Evolutionary conservation across 2,888 invertebrate species (phyloP), one percentile per base, ranked within the genome.

Genomic region (Chrysolina americana): DNA sequence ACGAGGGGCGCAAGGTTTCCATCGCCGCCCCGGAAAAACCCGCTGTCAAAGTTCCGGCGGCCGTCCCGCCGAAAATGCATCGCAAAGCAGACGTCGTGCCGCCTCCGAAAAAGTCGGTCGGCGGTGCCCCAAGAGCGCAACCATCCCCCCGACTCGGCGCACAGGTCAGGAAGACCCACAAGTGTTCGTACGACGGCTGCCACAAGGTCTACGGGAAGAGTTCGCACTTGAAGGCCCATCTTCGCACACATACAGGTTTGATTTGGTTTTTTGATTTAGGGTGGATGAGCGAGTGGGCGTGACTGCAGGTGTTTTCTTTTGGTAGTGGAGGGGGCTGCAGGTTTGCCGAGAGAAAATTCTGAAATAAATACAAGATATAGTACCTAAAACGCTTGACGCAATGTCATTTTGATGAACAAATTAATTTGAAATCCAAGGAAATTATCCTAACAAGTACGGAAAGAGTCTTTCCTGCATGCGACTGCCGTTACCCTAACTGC

Each of bases 181-280:
- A 89, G 85, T 92, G 92, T 86, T 88, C 87, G 59, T 91, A 91
- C 82, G 88, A 89, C 68, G 91, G 90, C 44, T 92, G 92, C 85
- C 89, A 89, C 83, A 92, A 92, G 85, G 90, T 91, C 62, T 92
- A 92, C 85, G 92, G 92, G 56, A 92, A 92, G 86, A 92, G 92
- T 84, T 92, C 92, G 19, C 92, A 92, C 85, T 87, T 92, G 59
- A 92, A 92, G 83, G 92, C 92, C 15, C 92, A 92, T 85, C 89
- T 91, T 36, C 86, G 92, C 81, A 92, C 92, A 36, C 92, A 92
- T 84, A 92, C 92, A 89, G 92, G 92, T 92, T 83, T 85, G 87
- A 82, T 59, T 56, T 59, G 15, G 15, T n/a, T 59, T 59, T 28
- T 59, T 50, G 11, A 15, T 50, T 44, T 47, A n/a, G 9, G 6